phyloP scores from a whole-genome alignment of 35 echinoderm and acorn worm species.

The Strongylocentrotus purpuratus region DNA sequence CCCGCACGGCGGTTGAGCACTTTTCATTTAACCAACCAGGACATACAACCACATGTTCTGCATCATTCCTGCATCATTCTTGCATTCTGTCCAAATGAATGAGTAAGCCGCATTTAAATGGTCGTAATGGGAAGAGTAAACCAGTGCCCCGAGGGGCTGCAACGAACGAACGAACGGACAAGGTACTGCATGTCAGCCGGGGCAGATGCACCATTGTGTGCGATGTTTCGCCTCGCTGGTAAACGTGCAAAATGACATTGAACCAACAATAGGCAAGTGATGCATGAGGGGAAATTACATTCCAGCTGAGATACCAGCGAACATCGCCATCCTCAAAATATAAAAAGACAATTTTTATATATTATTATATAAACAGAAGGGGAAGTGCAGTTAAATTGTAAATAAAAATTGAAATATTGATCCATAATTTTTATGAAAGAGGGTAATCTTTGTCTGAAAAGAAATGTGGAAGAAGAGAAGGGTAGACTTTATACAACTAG shows the following conservation, averaged over 20 bases:
- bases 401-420: neutral
- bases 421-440: neutral
- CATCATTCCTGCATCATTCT: neutral
- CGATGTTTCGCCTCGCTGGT: slow-evolving; percentile 2
- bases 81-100: slow-evolving; percentile 1
- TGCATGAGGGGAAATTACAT: slow-evolving; percentile 47
- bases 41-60: neutral
- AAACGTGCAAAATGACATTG: slow-evolving; percentile 24
- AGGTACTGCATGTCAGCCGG: neutral
- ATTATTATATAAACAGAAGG: neutral
- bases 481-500: neutral
- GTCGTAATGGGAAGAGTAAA: slow-evolving; percentile 33
- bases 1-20: neutral
- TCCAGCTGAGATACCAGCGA: slow-evolving; percentile 13
- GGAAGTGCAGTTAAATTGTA: neutral
- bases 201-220: slow-evolving; percentile 45
- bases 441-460: neutral
- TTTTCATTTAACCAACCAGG: neutral
- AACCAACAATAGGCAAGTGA: slow-evolving; percentile 41
- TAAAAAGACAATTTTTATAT: neutral
- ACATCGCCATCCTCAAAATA: neutral
- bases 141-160: slow-evolving; percentile 16
- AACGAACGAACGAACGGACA: too few relatives aligned
- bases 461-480: neutral
- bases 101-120: slow-evolving; percentile 38